Evolutionary conservation across 2,888 invertebrate genomes (phyloP), one percentile per base, ranked within the genome.

Genomic region (Drosophila fulvimacula): DNA sequence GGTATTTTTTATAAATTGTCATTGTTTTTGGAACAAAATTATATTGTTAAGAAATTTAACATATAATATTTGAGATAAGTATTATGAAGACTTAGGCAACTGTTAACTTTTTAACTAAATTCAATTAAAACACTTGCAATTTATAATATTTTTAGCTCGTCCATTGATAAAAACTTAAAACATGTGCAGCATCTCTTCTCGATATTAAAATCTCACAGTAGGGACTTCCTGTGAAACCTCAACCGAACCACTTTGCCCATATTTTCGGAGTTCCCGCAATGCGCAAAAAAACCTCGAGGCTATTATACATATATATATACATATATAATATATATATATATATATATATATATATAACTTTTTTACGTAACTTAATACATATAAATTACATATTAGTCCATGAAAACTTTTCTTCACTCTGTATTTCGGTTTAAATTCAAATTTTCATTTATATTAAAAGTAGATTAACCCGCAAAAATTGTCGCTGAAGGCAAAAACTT

Each of bases 361-460:
- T 51, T 36, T 51, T 24, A 15, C 34, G 34, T 5, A 36, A 51
- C 21, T 21, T n/a, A 15, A 34, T 51, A 21, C 36, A 19, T 51
- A 36, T 51, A 51, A 51, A 34, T 70, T 64, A 63, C 63, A 67
- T 59, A 63, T 15, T 60, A 58, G 46, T 17, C 34, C n/a, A 6
- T 19, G 10, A 27, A 55, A 60, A 69, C 32, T 32, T 72, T 52
- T 10, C 3, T 32, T 15, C 36, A 24, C 21, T 51, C 62, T 27
- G 24, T 13, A 48, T 39, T 63, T 72, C 32, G 13, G 30, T 34
- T 76, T 59, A 58, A 76, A 69, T 51, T 73, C 42, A 61, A 75
- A 76, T 59, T 76, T 42, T 49, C 64, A 79, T 74, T 73, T 69
- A 61, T 69, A 78, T 78, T 78, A 78, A 75, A 75, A 55, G 42